phyloP scores from a whole-genome alignment of 2,113 vertebrate genomes.

The Crotalus horridus region DNA sequence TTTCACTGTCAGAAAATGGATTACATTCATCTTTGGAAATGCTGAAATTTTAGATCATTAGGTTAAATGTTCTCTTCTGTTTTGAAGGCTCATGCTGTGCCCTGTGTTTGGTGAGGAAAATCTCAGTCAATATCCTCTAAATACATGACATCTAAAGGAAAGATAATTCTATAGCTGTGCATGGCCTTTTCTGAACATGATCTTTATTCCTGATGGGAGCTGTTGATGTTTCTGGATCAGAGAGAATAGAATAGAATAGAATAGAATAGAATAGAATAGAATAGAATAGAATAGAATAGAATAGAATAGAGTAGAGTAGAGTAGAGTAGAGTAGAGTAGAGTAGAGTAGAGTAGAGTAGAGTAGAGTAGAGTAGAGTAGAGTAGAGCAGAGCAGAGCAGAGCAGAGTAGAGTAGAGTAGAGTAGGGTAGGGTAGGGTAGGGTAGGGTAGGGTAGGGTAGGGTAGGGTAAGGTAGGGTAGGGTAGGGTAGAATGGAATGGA shows the following conservation, averaged over 20 bases:
- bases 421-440: too few relatives aligned
- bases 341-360: too few relatives aligned
- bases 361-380: too few relatives aligned
- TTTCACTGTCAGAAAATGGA: not conserved
- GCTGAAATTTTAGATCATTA: not conserved
- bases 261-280: too few relatives aligned
- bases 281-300: too few relatives aligned
- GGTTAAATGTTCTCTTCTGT: not conserved
- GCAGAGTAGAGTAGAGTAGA: too few relatives aligned
- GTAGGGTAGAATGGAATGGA: too few relatives aligned
- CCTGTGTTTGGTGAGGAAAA: not conserved
- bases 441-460: too few relatives aligned
- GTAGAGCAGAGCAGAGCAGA: too few relatives aligned
- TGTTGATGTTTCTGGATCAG: not conserved
- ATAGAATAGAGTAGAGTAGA: too few relatives aligned
- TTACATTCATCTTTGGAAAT: not conserved
- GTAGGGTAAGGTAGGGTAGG: too few relatives aligned
- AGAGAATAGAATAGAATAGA: not conserved
- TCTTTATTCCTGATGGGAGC: not conserved
- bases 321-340: too few relatives aligned
- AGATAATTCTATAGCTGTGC: not conserved
- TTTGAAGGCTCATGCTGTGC: not conserved
- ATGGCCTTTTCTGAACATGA: not conserved
- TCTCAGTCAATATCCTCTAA: not conserved
- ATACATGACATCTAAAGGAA: not conserved